Evolutionary conservation across 2,888 invertebrate species (phyloP).

Genomic region (Chorisops tibialis): DNA sequence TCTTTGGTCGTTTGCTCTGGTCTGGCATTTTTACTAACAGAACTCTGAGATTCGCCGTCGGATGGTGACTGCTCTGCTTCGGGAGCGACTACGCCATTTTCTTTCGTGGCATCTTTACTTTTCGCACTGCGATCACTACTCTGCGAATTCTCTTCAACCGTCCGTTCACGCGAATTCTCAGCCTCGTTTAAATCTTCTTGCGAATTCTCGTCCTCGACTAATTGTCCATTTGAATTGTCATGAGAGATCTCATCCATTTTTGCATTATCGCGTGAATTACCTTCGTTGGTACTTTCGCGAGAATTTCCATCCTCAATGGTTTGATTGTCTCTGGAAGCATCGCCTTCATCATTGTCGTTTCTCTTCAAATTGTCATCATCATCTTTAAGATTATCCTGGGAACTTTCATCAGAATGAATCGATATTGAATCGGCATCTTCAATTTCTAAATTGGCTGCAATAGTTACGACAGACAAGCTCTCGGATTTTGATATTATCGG

Average conservation of each 20-base stretch:
- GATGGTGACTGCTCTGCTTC: not conserved
- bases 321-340: slow-evolving; percentile 32
- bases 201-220: slow-evolving; percentile 9
- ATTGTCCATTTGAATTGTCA: slow-evolving; percentile 5
- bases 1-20: slow-evolving; percentile 9
- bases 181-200: not conserved
- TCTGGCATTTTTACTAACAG: not conserved
- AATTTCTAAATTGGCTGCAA: not conserved
- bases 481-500: slow-evolving; percentile 13
- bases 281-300: slow-evolving; percentile 41
- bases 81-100: slow-evolving; percentile 1
- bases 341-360: slow-evolving; percentile 39
- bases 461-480: not conserved
- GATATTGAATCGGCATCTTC: slow-evolving; percentile 14
- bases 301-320: slow-evolving; percentile 36
- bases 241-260: slow-evolving; percentile 8
- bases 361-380: slow-evolving; percentile 28
- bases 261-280: slow-evolving; percentile 36
- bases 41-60: not conserved
- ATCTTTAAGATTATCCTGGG: slow-evolving; percentile 24
- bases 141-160: slow-evolving; percentile 35
- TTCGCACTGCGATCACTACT: slow-evolving; percentile 35
- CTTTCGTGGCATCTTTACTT: slow-evolving; percentile 1
- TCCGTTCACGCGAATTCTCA: not conserved
- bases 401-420: slow-evolving; percentile 24